Evolutionary conservation across 2,888 invertebrate species (phyloP), one percentile per base, ranked within the genome.

Genomic region (Conops quadrifasciatus): DNA sequence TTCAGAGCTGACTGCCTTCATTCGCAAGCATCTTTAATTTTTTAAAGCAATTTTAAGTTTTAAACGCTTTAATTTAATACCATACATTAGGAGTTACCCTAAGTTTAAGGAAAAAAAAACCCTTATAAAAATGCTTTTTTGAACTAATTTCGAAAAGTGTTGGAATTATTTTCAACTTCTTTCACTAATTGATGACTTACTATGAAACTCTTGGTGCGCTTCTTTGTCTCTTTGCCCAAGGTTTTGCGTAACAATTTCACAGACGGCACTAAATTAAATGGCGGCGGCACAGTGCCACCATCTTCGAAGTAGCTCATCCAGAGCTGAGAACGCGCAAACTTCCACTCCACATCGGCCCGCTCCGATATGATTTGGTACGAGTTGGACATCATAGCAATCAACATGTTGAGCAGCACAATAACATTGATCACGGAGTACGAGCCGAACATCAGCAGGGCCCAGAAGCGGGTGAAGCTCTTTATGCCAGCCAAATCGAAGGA

Each of bases 361-460:
- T 97, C 96, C 80, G 96, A 97, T 80, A 98, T 98, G 74, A 96
- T 94, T 87, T 97, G 97, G 87, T 98, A 98, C 0, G 97, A 98
- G 86, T 96, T 98, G 73, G 96, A 97, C 97, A 98, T 98, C 98
- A 98, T 98, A 81, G 98, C 98, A 83, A 98, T 98, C 53, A 98
- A 90, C 93, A 98, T 95, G 87, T 98, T 98, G 74, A 98, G 90
- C 30, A 98, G 89, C 0, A 98, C 98, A 78, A 98, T 96, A 75
- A 98, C 93, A 84, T 97, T 97, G 86, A 98, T 98, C 74, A 96
- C 96, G 71, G 96, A 96, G 87, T 98, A 98, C 5, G 95, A 95
- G 56, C 98, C 98, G 83, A 98, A 98, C 92, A 98, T 97, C 4
- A 98, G 90, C 69, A 98, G 89, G 0, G 97, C 97, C 97, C 93